Base-by-base conservation (phyloP, 2,888 invertebrate genomes). In the Alviniconcha strummeri region DNA sequence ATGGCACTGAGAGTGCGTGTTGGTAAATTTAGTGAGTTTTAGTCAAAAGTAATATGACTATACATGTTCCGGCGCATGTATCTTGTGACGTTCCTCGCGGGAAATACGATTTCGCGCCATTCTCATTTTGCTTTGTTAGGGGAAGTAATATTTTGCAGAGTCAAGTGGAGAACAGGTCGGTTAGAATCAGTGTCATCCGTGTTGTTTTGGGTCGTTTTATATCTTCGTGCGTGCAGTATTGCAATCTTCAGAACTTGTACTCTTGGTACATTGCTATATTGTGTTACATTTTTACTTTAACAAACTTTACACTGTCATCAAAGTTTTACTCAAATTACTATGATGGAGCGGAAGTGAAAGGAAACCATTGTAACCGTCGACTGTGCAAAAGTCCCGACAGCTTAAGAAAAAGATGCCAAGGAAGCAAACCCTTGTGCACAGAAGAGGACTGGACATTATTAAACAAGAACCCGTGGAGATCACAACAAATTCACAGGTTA, bases 51-150 rank as follows among this genome's bases (percentile, higher is more conserved):
- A 60, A 60, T 71, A 19, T 71, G 13, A 19, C 15, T 84, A 87
- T 89, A 60, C 89, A 81, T 78, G 85, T 77, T 88, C 83, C 75
- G 84, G 87, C 88, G 78, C 77, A n/a, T 6, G 8, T 60, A 64
- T 75, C 81, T 84, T 77, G 86, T 89, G 90, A 91, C 89, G 91
- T 90, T 89, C 77, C 84, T 88, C 89, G 92, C 92, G 92, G 91
- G 92, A 92, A 92, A 92, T 92, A 91, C 86, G 89, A 92, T 90
- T 92, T 92, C 91, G 92, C 92, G 92, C 92, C 91, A 91, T 90
- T 90, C 86, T 80, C 64, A 84, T 71, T 84, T 83, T 89, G 90
- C 91, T 90, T 91, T 91, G 91, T 91, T 90, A 76, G 64, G 79
- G 36, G 57, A 64, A 67, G 77, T 77, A 57, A 77, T 57, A 19